These are phyloP conservation scores for Toxonevra muliebris DNA, from an alignment of 2,888 invertebrate genomes.

Conservation along the genomic window DNA sequence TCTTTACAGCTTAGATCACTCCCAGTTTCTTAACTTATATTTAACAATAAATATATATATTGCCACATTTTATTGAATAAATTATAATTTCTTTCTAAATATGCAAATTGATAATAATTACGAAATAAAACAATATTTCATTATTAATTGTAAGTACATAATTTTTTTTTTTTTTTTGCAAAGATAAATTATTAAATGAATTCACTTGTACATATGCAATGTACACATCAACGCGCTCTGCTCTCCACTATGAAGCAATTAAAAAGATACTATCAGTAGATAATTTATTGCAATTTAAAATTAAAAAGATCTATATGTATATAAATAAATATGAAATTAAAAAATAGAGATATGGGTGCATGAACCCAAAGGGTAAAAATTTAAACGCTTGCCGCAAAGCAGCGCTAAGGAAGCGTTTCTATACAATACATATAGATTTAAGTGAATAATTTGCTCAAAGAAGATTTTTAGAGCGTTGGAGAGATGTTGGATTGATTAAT, in stretches of 20 bases:
- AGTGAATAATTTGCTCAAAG: too few species aligned
- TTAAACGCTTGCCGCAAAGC: too few species aligned
- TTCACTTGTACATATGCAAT: neutral
- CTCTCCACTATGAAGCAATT: slow-evolving; percentile 15
- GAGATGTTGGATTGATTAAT: too few species aligned
- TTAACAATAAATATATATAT: too few species aligned
- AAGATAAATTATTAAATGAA: slow-evolving; percentile 4
- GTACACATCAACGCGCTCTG: slow-evolving; percentile 14
- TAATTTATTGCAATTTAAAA: slow-evolving; percentile 4
- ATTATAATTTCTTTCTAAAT: slow-evolving; percentile 1
- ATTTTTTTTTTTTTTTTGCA: too few species aligned
- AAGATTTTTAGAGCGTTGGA: too few species aligned
- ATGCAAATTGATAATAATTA: slow-evolving; percentile 17
- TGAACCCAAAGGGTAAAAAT: too few species aligned
- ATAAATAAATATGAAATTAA: neutral
- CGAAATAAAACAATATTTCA: slow-evolving; percentile 7
- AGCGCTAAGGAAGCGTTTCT: too few species aligned
- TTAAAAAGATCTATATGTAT: neutral
- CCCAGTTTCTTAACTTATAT: too few species aligned
- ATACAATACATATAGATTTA: too few species aligned
- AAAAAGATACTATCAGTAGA: slow-evolving; percentile 17
- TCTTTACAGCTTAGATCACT: too few species aligned
- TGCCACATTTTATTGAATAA: too few species aligned
- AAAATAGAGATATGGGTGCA: neutral
- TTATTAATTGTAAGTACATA: slow-evolving; percentile 9